Conservation (phyloP, 1,140 invertebrate species). For the Acromyrmex heyeri region DNA sequence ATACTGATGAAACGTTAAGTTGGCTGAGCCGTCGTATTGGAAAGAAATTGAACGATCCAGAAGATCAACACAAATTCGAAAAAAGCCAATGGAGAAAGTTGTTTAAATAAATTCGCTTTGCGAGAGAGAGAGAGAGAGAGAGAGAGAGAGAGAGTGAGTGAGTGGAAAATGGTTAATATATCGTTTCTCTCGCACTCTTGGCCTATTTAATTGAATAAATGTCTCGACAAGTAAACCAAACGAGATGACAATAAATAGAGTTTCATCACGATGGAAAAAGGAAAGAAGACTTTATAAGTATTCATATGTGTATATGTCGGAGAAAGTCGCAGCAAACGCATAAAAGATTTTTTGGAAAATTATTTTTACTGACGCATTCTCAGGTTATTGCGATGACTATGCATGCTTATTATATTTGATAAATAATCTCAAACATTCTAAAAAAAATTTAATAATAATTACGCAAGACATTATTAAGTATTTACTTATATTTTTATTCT, state of each 20-base stretch:
- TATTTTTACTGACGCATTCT: neutral
- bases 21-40: too few species aligned
- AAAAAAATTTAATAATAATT: neutral
- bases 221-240: conserved; percentile 12
- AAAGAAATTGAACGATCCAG: neutral
- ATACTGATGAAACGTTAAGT: neutral
- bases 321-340: neutral
- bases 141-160: too few species aligned
- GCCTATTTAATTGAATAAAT: conserved; percentile 27
- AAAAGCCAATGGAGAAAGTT: conserved; percentile 49
- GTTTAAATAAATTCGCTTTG: conserved; percentile 54
- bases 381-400: neutral
- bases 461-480: neutral
- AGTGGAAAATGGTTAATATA: conserved; percentile 19
- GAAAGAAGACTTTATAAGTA: neutral
- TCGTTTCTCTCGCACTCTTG: conserved; percentile 22
- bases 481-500: too few species aligned
- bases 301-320: neutral
- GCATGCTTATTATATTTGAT: neutral
- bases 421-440: neutral
- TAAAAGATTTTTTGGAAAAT: neutral
- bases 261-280: neutral
- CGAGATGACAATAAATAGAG: conserved; percentile 1
- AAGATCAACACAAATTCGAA: neutral
- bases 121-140: neutral